Base-by-base conservation (phyloP, 2,113 vertebrate genomes). In the Bos indicus region DNA sequence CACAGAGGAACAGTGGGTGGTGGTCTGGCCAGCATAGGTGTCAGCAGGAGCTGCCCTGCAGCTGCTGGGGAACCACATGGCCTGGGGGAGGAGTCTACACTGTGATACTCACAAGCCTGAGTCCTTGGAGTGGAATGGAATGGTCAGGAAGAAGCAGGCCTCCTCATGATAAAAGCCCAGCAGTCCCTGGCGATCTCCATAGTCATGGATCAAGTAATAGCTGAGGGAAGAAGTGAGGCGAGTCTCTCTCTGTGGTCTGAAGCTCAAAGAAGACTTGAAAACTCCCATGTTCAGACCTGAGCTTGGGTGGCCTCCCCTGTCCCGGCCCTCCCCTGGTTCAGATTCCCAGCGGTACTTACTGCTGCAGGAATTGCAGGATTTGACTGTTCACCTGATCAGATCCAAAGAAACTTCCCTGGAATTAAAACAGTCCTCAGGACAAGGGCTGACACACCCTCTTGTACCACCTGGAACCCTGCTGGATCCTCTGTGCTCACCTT, bases 141-240 rank as follows among this genome's bases (percentile, higher is more conserved):
- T n/a, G n/a, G n/a, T n/a, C n/a, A n/a, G n/a, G 2, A n/a, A n/a
- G n/a, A n/a, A n/a, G n/a, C n/a, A n/a, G n/a, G n/a, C n/a, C n/a
- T n/a, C n/a, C n/a, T n/a, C n/a, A 23, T 99, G 99, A 96, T 99
- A 99, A 54, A 99, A 99, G 23, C 99, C 98, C 0, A 99, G 97
- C 17, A 99, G 98, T 3, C 98, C 98, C 92, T 99, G 99, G 80
- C 99, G 98, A 97, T 99, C 97, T 52, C 98, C 99, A 0, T 98
- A 99, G 98, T 99, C 99, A 13, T 99, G 99, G 71, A 99, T 98
- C 15, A 97, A 97, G 98, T 99, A 99, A 97, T 99, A 99, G 97
- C 99, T 99, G 95, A 5, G n/a, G 46, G 14, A 7, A 95, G n/a
- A 13, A 40, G 59, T 26, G 21, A 33, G 67, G 28, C 10, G 6